Evolutionary conservation across 2,888 invertebrate genomes (phyloP), one percentile per base, ranked within the genome.

Genomic region (Tenodera sinensis): DNA sequence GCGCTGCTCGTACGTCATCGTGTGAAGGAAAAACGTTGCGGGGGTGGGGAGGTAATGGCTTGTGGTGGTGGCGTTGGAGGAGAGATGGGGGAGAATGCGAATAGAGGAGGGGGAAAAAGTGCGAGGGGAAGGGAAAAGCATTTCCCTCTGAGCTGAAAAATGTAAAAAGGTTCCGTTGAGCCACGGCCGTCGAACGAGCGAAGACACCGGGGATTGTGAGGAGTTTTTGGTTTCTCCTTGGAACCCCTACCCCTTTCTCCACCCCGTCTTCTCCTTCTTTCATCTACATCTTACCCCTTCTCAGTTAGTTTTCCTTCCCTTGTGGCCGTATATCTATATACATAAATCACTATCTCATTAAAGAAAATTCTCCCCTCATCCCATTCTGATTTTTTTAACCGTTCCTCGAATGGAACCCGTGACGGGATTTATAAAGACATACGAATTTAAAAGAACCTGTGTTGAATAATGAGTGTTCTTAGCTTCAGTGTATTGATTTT

Each of bases 111-210:
- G 54, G 54, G 54, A 71, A 71, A 71, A 71, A 71, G 87, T 86
- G 86, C 28, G 81, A 47, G 87, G 15, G 4, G 87, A 87, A 83
- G 87, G 87, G 87, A 85, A 87, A 87, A 87, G 87, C 87, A 34
- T 87, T 87, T 87, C 87, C 83, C 54, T 71, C 54, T 71, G 87
- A 87, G 87, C 83, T 87, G 87, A 87, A 87, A 87, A 87, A 87
- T 87, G 87, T 83, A 87, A 87, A 87, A 87, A 87, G 87, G 83
- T 83, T 71, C 87, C 87, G 87, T 87, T 34, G 83, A 83, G 82
- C 82, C 87, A 20, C 87, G 15, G 82, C 86, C 30, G 15, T 47
- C 71, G 27, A 86, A 71, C 54, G 54, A 71, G 54, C 42, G 87
- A 87, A 87, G 87, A 87, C 87, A 15, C 87, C 82, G 82, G 87